Base-by-base conservation (phyloP, 2,888 invertebrate species). In the Galerucella nymphaeae region DNA sequence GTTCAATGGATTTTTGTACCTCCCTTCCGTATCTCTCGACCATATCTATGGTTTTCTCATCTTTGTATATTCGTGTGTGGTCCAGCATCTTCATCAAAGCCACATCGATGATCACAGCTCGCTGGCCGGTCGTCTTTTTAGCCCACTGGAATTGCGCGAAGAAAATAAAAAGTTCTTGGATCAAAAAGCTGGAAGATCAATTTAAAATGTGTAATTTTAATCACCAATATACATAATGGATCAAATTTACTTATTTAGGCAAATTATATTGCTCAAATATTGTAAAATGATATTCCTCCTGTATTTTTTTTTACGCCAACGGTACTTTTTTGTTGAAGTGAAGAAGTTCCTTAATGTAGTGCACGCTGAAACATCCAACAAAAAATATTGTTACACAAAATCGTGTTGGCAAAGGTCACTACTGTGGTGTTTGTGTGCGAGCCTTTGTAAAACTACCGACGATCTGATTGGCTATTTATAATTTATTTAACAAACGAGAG, bases 401-500 rank as follows among this genome's bases (percentile, higher is more conserved):
- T 57, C 57, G 42, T 68, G 68, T 48, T 53, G 41, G 48, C 30
- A 68, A 68, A 68, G 68, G 68, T 68, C 59, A 67, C 30, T 38
- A 30, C 9, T 8, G 9, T 38, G 30, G 30, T 38, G 30, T 8
- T 8, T 30, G 42, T 45, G 45, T 45, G 20, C 48, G n/a, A 23
- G 55, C 41, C 68, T 68, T 68, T 62, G 62, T 62, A 42, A 53
- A 53, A 38, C 59, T 18, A 48, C 50, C 41, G 55, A 48, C 61
- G 68, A 62, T 48, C 68, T 61, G 68, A 68, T 68, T 68, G 68
- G 68, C 68, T 68, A 68, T 68, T 68, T 61, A 59, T 68, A 68
- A 68, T 68, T 69, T 53, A 62, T 69, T 69, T 69, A 62, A 18
- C 58, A 41, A 58, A 57, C 66, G 66, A 66, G 66, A 66, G 66